A percentile compares a stretch with the other conserved stretches of the same genome.
Conservation (phyloP, 2,113 vertebrate species). For the Varanus komodoensis region DNA sequence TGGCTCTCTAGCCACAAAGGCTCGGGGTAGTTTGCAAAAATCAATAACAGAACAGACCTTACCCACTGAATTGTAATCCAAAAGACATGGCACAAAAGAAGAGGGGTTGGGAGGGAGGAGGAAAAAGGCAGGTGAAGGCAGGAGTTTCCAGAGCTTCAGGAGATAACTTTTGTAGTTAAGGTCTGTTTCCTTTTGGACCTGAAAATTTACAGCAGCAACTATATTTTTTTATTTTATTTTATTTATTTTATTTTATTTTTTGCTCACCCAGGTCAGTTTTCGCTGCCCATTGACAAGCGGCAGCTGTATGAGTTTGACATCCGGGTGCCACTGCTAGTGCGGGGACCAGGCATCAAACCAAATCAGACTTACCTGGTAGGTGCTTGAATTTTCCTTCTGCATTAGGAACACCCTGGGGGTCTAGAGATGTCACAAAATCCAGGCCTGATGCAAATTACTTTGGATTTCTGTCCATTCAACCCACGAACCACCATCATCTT, state of each 20-base stretch:
- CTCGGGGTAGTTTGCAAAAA: neutral
- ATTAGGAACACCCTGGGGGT: no score
- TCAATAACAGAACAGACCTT: neutral
- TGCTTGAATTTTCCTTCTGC: neutral
- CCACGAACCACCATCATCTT: no score
- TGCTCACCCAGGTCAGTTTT: constrained; percentile 82
- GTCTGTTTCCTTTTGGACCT: neutral
- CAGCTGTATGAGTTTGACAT: constrained; percentile 90
- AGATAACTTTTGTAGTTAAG: no score
- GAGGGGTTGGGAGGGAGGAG: neutral
- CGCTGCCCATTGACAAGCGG: constrained; percentile 85
- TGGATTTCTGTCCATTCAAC: no score
- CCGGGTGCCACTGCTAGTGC: constrained; percentile 84
- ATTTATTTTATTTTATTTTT: neutral
- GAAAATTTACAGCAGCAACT: neutral
- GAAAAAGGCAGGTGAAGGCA: neutral
- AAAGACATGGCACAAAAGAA: neutral
- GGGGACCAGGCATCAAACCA: constrained; percentile 84
- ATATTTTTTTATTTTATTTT: no score
- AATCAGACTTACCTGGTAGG: constrained; percentile 81
- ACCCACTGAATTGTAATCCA: neutral
- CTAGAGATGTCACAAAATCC: no score
- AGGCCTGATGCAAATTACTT: no score
- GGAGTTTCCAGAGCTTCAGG: neutral
- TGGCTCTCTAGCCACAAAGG: neutral